Evolutionary conservation across 2,797 vertebrate genomes (phyloP).

Genomic region (Melopsittacus undulatus): DNA sequence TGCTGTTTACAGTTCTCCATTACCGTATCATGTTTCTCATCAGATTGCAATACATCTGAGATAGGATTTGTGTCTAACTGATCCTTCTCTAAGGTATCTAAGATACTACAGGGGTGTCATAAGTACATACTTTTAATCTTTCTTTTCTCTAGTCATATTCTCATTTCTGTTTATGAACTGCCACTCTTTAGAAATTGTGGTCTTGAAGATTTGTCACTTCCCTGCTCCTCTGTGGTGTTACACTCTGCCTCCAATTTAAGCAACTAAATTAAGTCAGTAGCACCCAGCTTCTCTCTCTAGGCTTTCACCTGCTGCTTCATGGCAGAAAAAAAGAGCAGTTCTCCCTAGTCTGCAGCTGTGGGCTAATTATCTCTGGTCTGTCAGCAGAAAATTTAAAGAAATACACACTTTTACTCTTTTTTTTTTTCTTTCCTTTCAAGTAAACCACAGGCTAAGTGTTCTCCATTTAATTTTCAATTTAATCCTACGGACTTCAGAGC

Average conservation of each 20-base stretch:
- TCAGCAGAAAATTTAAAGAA: conserved; percentile 62
- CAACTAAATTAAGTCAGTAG: conserved; percentile 57
- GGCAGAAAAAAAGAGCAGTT: conserved; percentile 40
- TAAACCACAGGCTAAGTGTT: conserved; percentile 4
- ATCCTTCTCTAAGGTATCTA: background rate
- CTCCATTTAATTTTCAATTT: conserved; percentile 4
- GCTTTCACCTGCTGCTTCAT: conserved; percentile 56
- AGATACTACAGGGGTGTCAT: background rate
- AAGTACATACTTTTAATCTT: conserved; percentile 7
- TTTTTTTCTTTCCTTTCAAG: background rate
- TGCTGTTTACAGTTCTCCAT: background rate
- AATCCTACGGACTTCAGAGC: background rate
- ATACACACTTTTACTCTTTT: background rate
- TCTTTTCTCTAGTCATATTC: background rate
- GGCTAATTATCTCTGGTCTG: conserved; percentile 54
- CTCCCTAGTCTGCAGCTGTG: conserved; percentile 52
- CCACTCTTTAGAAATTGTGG: background rate
- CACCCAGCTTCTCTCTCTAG: conserved; percentile 51
- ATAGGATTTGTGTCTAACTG: background rate
- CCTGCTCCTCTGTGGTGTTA: background rate
- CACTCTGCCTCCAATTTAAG: conserved; percentile 6
- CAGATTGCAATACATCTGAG: background rate
- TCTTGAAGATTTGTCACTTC: conserved; percentile 2
- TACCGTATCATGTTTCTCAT: background rate
- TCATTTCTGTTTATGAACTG: background rate